Conservation (phyloP, 2,888 invertebrate species). For the Apamea monoglypha region DNA sequence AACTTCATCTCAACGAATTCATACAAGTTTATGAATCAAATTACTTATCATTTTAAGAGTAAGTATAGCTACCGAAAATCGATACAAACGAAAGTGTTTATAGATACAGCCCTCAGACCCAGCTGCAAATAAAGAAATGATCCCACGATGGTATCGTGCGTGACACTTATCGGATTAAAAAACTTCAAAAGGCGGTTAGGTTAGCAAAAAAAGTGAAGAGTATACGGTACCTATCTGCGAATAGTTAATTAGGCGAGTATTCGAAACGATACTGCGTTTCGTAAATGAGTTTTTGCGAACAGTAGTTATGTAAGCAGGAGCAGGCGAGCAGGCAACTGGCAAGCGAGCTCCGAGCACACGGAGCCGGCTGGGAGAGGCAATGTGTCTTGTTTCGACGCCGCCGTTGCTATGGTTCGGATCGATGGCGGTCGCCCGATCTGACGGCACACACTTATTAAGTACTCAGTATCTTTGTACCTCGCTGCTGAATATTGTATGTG, state of each 20-base stretch:
- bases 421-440: slow-evolving; percentile 62
- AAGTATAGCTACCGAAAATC: slow-evolving; percentile 17
- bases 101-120: slow-evolving; percentile 18
- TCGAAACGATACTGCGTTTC: slow-evolving; percentile 65
- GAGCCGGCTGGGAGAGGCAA: slow-evolving; percentile 46
- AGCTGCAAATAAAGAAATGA: slow-evolving; percentile 53
- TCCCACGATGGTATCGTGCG: slow-evolving; percentile 37
- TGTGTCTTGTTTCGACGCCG: slow-evolving; percentile 61
- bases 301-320: slow-evolving; percentile 67
- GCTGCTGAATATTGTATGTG: slow-evolving; percentile 65
- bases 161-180: slow-evolving; percentile 52
- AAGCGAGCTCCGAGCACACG: slow-evolving; percentile 27
- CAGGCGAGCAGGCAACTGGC: slow-evolving; percentile 36
- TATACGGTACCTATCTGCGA: slow-evolving; percentile 68
- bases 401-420: slow-evolving; percentile 64
- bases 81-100: slow-evolving; percentile 11
- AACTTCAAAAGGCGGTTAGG: slow-evolving; percentile 33
- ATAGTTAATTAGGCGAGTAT: slow-evolving; percentile 72
- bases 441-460: slow-evolving; percentile 63
- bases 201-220: slow-evolving; percentile 30
- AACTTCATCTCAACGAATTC: slow-evolving; percentile 1
- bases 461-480: slow-evolving; percentile 57
- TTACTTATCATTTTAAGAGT: neutral
- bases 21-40: slow-evolving; percentile 15
- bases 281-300: slow-evolving; percentile 73